Evolutionary conservation across 2,797 vertebrate genomes (phyloP).

Genomic region (Poeciliopsis infans): DNA sequence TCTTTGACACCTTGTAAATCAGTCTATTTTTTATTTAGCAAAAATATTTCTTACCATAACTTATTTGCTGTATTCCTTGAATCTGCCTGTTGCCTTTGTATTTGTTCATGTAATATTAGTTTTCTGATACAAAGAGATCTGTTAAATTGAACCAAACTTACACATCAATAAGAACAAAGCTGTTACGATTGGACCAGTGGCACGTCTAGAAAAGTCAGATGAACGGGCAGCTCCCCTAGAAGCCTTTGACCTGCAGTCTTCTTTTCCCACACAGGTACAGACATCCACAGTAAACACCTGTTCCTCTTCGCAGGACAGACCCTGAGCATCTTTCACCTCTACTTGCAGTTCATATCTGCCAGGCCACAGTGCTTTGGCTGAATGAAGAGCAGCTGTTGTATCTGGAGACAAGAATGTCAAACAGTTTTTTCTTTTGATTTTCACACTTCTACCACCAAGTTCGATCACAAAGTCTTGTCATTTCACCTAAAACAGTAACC

Average conservation of each 20-base stretch:
- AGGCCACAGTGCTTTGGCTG: conserved; percentile 68
- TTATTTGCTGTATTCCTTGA: not conserved
- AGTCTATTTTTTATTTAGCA: not conserved
- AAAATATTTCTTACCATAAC: not conserved
- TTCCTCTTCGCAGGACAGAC: conserved; percentile 63
- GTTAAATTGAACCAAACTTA: conserved; percentile 58
- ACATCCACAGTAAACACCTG: conserved; percentile 71
- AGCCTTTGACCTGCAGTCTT: not conserved
- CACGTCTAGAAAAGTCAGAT: conserved; percentile 51
- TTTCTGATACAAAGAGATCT: not conserved
- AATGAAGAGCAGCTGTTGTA: conserved; percentile 68
- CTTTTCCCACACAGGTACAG: conserved; percentile 68
- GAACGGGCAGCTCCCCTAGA: rapidly evolving
- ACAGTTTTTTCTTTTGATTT: not conserved
- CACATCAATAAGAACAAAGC: conserved; percentile 71
- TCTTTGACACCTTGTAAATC: not conserved
- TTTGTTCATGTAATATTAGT: not conserved
- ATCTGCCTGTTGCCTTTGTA: not conserved
- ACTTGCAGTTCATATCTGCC: conserved; percentile 71
- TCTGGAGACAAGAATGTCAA: conserved; percentile 54
- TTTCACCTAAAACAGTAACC: not conserved
- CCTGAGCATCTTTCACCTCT: conserved; percentile 72
- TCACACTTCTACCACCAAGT: not conserved
- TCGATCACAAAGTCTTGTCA: not conserved
- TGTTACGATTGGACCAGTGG: conserved; percentile 64